phyloP scores from a whole-genome alignment of 2,888 invertebrate species.

The Lasioglossum calceatum region DNA sequence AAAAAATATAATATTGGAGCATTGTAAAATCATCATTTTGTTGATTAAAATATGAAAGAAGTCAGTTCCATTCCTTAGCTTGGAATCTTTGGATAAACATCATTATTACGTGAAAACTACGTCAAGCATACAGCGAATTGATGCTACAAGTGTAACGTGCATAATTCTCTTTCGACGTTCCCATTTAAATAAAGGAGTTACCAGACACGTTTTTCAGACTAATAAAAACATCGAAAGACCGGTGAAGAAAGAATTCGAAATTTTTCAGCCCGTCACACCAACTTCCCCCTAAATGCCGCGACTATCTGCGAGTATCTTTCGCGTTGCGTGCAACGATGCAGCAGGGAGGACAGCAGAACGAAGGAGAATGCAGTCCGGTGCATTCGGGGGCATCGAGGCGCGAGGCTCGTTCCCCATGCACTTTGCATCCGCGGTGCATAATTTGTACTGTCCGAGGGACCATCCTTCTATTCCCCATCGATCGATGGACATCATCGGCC shows the following conservation, averaged over 20 bases:
- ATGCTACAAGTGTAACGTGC: not conserved
- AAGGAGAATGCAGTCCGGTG: slow-evolving; percentile 75
- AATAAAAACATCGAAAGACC: not conserved
- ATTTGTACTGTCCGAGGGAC: slow-evolving; percentile 71
- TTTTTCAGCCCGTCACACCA: not conserved
- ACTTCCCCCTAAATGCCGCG: not conserved
- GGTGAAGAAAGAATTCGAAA: not conserved
- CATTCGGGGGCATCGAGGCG: slow-evolving; percentile 77
- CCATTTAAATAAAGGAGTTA: not conserved
- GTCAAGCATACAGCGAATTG: not conserved
- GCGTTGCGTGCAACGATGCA: slow-evolving; percentile 37
- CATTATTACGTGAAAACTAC: not conserved
- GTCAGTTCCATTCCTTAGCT: not conserved
- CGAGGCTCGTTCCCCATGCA: slow-evolving; percentile 79
- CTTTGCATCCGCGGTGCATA: slow-evolving; percentile 79
- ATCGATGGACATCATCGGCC: slow-evolving; percentile 69
- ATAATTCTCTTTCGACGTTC: not conserved
- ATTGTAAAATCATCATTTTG: no score
- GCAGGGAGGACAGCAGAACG: slow-evolving; percentile 34
- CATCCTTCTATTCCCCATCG: slow-evolving; percentile 48
- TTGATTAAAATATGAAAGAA: no score
- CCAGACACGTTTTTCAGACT: not conserved
- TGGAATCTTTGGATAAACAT: not conserved
- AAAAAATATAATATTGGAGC: no score
- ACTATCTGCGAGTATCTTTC: slow-evolving; percentile 47